Base-by-base conservation (phyloP, 2,113 vertebrate genomes). In the Gymnogyps californianus region DNA sequence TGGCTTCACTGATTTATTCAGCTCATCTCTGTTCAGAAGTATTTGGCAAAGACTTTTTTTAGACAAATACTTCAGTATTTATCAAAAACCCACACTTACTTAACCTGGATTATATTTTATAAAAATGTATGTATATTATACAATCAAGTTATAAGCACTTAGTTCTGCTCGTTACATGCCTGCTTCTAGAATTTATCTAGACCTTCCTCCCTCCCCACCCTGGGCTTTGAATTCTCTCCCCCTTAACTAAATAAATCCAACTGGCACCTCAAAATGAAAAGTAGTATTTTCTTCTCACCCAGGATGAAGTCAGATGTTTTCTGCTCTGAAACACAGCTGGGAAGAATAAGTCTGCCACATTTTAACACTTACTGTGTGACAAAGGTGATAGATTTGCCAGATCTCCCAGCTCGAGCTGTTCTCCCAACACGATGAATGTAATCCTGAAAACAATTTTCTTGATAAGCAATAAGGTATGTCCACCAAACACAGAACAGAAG, bases 361-460 rank as follows among this genome's bases (percentile, higher is more conserved):
- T 74, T 94, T 46, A 95, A 83, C 31, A 98, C 98, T 98, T 97
- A 99, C 99, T 99, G 99, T 49, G 99, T 99, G 80, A 99, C 99
- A 95, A 99, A 99, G 4, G 99, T 99, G 96, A 99, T 99, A 71
- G 99, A 99, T 92, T 99, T 99, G 72, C 99, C 99, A 29, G 99
- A 99, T 16, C 99, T 98, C 10, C 99, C 99, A 25, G 99, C 99
- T 98, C 99, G 98, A 83, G 99, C 99, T 11, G 99, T 99, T 81
- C 99, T 98, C 13, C 99, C 99, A 21, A 99, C 99, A 95, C 99
- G 98, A 93, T 99, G 99, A 96, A 99, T 99, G 95, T 99, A 99
- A 98, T 99, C 99, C 99, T 99, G 79, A 86, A 96, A 97, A 34
- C 40, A 92, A 87, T 96, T 65, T 96, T 66, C 18, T 34, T n/a